Conservation (phyloP, 2,113 vertebrate species). For the Origma solitaria region DNA sequence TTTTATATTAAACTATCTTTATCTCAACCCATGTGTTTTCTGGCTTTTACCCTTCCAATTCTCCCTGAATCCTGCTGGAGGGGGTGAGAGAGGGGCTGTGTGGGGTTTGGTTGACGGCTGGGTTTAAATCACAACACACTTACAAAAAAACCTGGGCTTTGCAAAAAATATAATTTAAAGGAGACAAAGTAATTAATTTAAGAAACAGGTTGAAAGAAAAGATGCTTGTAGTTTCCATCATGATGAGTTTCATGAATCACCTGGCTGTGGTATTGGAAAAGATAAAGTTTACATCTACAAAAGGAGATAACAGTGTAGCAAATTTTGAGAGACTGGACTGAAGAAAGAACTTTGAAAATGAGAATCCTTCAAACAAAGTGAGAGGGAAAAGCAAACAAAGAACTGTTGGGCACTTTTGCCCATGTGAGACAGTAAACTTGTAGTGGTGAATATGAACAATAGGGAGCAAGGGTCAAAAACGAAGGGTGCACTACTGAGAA, state of each 20-base stretch:
- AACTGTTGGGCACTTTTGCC: neutral
- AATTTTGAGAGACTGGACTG: neutral
- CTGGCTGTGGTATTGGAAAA: neutral
- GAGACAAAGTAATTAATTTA: neutral
- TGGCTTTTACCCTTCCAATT: neutral
- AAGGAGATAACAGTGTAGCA: neutral
- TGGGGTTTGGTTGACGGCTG: neutral
- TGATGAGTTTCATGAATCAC: neutral
- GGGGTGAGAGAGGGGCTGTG: fast-evolving
- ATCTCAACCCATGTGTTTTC: neutral
- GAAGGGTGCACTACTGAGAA: neutral
- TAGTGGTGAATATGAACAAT: neutral
- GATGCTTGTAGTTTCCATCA: neutral
- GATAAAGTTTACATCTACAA: neutral
- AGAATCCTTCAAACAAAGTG: neutral
- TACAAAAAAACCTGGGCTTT: neutral
- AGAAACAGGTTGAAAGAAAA: neutral
- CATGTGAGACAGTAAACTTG: neutral
- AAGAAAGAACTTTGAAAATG: neutral
- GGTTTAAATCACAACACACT: neutral
- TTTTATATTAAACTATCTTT: neutral
- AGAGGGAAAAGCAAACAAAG: neutral
- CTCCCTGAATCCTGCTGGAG: neutral
- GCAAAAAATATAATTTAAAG: neutral
- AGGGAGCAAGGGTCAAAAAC: neutral